Percentiles rank a stretch among this genome's conserved stretches.
Conservation (phyloP, 2,888 invertebrate genomes). For the Theodoxus fluviatilis region DNA sequence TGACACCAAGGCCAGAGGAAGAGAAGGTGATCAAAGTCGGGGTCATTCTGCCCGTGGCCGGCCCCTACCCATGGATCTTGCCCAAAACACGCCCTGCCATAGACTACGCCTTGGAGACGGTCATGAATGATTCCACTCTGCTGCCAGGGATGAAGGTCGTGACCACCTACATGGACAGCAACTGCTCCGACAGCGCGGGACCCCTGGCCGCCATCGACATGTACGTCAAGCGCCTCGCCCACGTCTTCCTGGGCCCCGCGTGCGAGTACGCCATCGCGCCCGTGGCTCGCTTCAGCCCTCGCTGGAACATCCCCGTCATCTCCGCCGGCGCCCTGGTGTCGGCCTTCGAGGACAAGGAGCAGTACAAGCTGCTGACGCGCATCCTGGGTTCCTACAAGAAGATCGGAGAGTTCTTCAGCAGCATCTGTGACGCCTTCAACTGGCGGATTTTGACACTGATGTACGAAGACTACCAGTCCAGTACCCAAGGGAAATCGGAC, state of each 20-base stretch:
- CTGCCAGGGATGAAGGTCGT: constrained; percentile 30
- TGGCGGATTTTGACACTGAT: constrained; percentile 55
- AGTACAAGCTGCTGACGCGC: constrained; percentile 79
- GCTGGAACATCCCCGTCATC: constrained; percentile 85
- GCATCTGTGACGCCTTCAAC: constrained; percentile 44
- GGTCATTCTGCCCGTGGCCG: constrained; percentile 47
- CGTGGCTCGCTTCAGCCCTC: constrained; percentile 84
- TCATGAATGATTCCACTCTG: constrained; percentile 33
- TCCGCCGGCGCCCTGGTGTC: constrained; percentile 67
- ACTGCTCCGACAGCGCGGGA: constrained; percentile 49
- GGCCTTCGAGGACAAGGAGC: constrained; percentile 56
- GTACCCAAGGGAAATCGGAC: constrained; percentile 34
- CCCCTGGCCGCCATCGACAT: constrained; percentile 53
- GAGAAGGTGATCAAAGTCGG: constrained; percentile 41
- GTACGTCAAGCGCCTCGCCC: constrained; percentile 39
- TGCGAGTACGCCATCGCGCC: constrained; percentile 79
- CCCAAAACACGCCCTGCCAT: constrained; percentile 55
- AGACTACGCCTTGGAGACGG: constrained; percentile 48
- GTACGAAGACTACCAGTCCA: constrained; percentile 43
- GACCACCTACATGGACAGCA: constrained; percentile 42
- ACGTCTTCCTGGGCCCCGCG: constrained; percentile 54
- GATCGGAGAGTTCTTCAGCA: constrained; percentile 47
- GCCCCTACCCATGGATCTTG: constrained; percentile 38
- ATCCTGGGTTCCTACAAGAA: constrained; percentile 53
- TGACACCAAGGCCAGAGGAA: too few relatives aligned